Base-by-base conservation (phyloP, 2,113 vertebrate genomes). In the Tachuris rubrigastra region DNA sequence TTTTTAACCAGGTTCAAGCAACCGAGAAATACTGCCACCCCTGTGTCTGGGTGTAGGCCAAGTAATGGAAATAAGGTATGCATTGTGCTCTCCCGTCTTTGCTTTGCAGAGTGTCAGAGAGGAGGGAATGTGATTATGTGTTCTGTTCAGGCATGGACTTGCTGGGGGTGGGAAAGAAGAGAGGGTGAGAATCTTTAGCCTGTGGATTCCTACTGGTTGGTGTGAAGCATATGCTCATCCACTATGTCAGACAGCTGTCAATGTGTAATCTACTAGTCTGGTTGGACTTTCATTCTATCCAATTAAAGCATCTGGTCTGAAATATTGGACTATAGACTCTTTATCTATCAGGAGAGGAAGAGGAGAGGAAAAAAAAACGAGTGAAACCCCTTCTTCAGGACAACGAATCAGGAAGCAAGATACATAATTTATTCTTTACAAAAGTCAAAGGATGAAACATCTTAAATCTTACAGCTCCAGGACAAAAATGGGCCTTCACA, bases 251-350 rank as follows among this genome's bases (percentile, higher is more conserved):
- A 47, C 37, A 37, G 33, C 44, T 86, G 76, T 59, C 60, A 39
- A 11, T 10, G 17, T 44, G 20, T 50, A 78, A 12, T 16, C 10
- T 52, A n/a, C 16, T 5, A 17, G 3, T 44, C 81, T 41, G 7
- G 16, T 8, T 74, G 25, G 30, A 58, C 53, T 67, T 79, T 33
- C 4, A 23, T 92, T 92, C 19, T 58, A 74, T 68, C 79, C 56
- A 44, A 24, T 67, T 67, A 42, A 19, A 71, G 8, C 10, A 59
- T 44, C 52, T 44, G 14, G 8, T 87, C 60, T 91, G 75, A 81
- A 87, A 82, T 75, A 69, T 14, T 75, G 30, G 35, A 14, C 75
- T 75, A 91, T 42, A 75, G 63, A 85, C 78, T 95, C n/a, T 69
- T 92, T 78, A 47, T 91, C 55, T 72, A 27, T 67, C 21, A 87